These are phyloP conservation scores for Dinoponera quadriceps DNA, from an alignment of 1,140 invertebrate species.

Conservation along the genomic window DNA sequence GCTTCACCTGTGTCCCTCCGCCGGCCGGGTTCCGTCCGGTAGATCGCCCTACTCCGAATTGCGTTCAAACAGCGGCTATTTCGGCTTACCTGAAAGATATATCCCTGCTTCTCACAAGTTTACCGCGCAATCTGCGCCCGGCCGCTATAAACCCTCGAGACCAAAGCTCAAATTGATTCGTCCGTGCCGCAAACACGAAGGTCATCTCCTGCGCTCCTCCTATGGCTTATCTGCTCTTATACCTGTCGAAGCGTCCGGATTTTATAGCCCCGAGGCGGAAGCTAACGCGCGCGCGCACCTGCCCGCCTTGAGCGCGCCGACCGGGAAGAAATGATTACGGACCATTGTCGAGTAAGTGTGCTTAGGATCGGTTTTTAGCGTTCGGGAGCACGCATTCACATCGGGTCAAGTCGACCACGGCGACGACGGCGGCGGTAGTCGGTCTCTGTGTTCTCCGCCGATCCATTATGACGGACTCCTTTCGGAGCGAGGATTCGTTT, in stretches of 20 bases:
- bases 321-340: constrained; percentile 66
- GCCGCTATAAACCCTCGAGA: constrained; percentile 70
- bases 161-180: constrained; percentile 69
- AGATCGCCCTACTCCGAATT: constrained; percentile 33
- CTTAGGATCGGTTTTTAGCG: constrained; percentile 67
- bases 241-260: constrained; percentile 61
- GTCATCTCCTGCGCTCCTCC: constrained; percentile 26
- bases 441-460: background rate
- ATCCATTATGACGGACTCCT: background rate
- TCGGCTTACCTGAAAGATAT: background rate
- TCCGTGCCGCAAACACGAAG: constrained; percentile 69
- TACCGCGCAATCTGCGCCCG: constrained; percentile 26
- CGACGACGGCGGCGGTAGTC: background rate
- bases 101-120: background rate
- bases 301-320: constrained; percentile 35
- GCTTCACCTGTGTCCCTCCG: background rate
- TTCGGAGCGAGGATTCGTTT: constrained; percentile 24
- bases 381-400: constrained; percentile 50
- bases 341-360: constrained; percentile 68
- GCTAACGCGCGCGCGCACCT: constrained; percentile 56
- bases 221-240: constrained; percentile 60
- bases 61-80: constrained; percentile 20
- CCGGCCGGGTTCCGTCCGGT: background rate
- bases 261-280: constrained; percentile 57
- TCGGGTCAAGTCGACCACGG: background rate